phyloP scores from a whole-genome alignment of 2,797 vertebrate species.

The Sandelia bainsii region DNA sequence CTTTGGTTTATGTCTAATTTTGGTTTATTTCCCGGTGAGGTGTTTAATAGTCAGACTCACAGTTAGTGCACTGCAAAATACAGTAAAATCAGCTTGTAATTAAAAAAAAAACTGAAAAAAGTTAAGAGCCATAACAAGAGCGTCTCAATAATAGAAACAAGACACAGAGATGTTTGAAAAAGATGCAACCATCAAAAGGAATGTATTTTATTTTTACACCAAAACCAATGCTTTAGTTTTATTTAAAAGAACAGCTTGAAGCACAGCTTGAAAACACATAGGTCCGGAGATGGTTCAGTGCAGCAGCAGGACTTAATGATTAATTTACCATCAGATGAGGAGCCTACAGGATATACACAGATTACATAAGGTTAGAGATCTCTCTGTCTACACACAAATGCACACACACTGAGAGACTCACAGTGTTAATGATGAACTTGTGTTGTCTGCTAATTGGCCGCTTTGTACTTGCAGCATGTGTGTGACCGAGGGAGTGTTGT shows the following conservation, averaged over 20 bases:
- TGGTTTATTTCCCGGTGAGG: constrained; percentile 25
- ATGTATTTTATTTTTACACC: neutral
- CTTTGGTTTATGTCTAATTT: constrained; percentile 46
- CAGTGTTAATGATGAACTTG: constrained; percentile 63
- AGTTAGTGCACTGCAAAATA: neutral
- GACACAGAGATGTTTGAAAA: neutral
- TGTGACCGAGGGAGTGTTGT: neutral
- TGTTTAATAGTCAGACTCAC: constrained; percentile 18
- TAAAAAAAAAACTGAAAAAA: neutral
- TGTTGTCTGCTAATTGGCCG: constrained; percentile 59
- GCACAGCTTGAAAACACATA: constrained; percentile 60
- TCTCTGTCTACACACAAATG: constrained; percentile 39
- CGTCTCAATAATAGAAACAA: neutral
- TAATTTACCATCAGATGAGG: constrained; percentile 77
- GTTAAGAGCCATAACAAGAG: neutral
- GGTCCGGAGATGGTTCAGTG: constrained; percentile 48
- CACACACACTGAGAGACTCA: constrained; percentile 27
- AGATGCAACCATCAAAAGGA: neutral
- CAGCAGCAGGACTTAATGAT: constrained; percentile 74
- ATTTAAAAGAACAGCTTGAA: constrained; percentile 68
- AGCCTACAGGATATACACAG: constrained; percentile 63
- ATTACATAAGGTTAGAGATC: constrained; percentile 75
- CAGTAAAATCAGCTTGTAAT: neutral
- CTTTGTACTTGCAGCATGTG: constrained; percentile 18
- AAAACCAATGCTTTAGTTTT: constrained; percentile 34